Base-by-base conservation (phyloP, 2,797 vertebrate genomes). In the Oryzias dopingdopingensis region DNA sequence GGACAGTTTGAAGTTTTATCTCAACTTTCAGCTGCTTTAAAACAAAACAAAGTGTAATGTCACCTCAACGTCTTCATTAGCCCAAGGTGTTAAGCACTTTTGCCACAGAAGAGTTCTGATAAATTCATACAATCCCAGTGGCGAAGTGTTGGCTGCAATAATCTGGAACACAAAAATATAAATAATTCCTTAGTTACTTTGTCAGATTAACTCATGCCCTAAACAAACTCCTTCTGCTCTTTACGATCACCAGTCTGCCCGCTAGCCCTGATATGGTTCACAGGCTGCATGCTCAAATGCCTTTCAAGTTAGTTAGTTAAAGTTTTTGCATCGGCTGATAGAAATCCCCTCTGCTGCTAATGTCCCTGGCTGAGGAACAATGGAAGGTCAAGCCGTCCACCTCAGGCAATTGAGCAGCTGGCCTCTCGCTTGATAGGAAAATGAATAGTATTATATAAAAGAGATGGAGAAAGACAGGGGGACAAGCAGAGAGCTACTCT, bases 351-450 rank as follows among this genome's bases (percentile, higher is more conserved):
- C 52, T 42, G 48, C 65, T 57, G 76, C 73, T 62, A 12, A 52
- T 41, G 63, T 62, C 65, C 45, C 66, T 78, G 43, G 29, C 56
- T 6, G 65, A 59, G 70, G 76, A 77, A 64, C 72, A 50, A 49
- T 14, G 40, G 73, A 87, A 91, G 87, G 86, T 89, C 87, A 86
- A 79, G 68, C 72, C 49, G 16, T 65, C 60, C 56, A 63, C 76
- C 64, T 24, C 57, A 46, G 70, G 79, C 70, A 44, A 72, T 67
- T 12, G 32, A 67, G 67, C 65, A 57, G 74, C 76, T 68, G 76
- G 77, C 65, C 46, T 43, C 26, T 18, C 50, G 72, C 73, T 75
- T 80, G 64, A 64, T 52, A 44, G 65, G 47, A 66, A 59, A 58
- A 76, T 20, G 42, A 47, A 37, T 43, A 14, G 46, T 49, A 53